These are phyloP conservation scores for Tiliacea aurago DNA, from an alignment of 2,888 invertebrate genomes.

Conservation along the genomic window DNA sequence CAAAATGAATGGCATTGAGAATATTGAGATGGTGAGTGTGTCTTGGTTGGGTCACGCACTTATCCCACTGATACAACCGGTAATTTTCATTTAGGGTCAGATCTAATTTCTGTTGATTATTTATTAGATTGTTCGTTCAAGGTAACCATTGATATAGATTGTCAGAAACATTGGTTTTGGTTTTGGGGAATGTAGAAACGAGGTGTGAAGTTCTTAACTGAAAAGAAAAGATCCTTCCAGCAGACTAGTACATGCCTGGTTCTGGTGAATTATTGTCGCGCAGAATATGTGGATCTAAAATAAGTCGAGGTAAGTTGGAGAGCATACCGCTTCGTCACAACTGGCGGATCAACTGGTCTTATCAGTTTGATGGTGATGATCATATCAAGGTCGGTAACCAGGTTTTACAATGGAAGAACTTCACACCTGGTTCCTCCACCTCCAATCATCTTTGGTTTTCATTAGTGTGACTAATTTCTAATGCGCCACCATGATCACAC, in stretches of 20 bases:
- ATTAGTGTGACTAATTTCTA: conserved; percentile 10
- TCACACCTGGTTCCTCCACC: not conserved
- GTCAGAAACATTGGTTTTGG: too few relatives aligned
- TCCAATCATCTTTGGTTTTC: not conserved
- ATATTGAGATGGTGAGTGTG: too few relatives aligned
- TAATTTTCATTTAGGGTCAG: too few relatives aligned
- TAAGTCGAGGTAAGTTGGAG: not conserved
- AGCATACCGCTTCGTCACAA: not conserved
- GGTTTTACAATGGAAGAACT: not conserved
- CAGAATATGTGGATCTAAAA: not conserved
- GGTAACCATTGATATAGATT: too few relatives aligned
- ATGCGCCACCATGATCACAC: too few relatives aligned
- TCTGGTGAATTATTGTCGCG: not conserved
- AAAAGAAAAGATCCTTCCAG: too few relatives aligned
- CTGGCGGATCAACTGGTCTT: not conserved
- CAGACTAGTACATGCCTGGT: too few relatives aligned
- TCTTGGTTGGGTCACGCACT: too few relatives aligned
- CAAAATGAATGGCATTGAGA: not conserved
- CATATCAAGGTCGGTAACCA: not conserved
- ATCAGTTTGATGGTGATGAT: not conserved
- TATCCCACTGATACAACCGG: not conserved
- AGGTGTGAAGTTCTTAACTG: too few relatives aligned
- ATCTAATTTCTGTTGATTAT: too few relatives aligned
- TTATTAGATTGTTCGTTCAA: too few relatives aligned
- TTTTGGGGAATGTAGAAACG: too few relatives aligned